Percentiles rank a stretch among this genome's conserved stretches.
These are phyloP conservation scores for Hanleya hanleyi DNA, from an alignment of 2,888 invertebrate genomes.

Conservation along the genomic window DNA sequence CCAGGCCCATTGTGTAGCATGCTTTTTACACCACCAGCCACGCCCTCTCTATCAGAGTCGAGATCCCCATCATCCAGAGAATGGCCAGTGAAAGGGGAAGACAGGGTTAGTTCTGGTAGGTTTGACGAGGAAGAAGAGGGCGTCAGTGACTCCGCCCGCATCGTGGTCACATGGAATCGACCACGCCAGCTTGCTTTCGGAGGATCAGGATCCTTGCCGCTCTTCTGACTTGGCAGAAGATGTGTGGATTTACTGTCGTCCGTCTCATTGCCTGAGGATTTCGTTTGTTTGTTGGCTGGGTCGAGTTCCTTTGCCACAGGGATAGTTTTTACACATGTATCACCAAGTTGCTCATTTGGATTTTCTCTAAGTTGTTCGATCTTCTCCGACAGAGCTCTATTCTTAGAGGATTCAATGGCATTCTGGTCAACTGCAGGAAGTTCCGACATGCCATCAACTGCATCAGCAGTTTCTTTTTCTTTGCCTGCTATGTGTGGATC, in stretches of 20 bases:
- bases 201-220: not conserved
- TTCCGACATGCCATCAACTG: not conserved
- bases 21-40: not conserved
- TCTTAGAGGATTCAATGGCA: not conserved
- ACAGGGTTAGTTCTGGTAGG: not conserved
- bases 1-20: not conserved
- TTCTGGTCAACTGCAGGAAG: not conserved
- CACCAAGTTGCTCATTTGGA: no score
- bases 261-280: not conserved
- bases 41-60: not conserved
- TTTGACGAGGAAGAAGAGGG: not conserved
- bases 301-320: not conserved
- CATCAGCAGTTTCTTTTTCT: not conserved
- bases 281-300: not conserved
- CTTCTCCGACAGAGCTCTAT: not conserved
- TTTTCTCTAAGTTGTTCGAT: not conserved
- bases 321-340: not conserved
- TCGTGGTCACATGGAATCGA: constrained; percentile 55
- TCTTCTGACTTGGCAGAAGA: not conserved
- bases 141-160: constrained; percentile 29
- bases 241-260: not conserved
- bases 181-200: constrained; percentile 27
- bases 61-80: not conserved
- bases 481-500: not conserved
- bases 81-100: not conserved